Conservation (phyloP, 30 jellyfish, hydroid and myxozoan species). For the Nemopilema nomurai region DNA sequence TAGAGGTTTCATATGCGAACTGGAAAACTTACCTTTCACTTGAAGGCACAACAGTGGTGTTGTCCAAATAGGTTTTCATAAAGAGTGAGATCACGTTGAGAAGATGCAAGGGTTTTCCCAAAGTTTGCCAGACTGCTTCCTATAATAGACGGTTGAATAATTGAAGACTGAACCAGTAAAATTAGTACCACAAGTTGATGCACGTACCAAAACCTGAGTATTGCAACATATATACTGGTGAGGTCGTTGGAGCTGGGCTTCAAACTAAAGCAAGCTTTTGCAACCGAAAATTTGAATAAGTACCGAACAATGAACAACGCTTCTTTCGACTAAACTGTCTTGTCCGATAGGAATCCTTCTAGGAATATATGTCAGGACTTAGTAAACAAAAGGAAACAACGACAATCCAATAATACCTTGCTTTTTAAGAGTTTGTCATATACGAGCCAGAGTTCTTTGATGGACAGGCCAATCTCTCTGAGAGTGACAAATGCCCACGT, state of each 20-base stretch:
- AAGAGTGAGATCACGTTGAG: constrained; percentile 67
- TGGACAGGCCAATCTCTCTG: constrained; percentile 66
- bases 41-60: constrained; percentile 46
- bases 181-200: not conserved
- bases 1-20: not conserved
- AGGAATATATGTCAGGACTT: too few species aligned
- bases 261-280: too few species aligned
- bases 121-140: constrained; percentile 85
- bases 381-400: not conserved
- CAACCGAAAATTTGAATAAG: too few species aligned
- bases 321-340: too few species aligned
- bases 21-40: constrained; percentile 64
- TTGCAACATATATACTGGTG: too few species aligned
- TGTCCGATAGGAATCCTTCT: too few species aligned
- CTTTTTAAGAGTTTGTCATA: constrained; percentile 56
- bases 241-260: too few species aligned
- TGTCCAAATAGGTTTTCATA: constrained; percentile 57
- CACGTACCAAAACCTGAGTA: too few species aligned
- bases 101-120: constrained; percentile 87
- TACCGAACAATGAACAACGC: too few species aligned
- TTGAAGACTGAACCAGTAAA: not conserved
- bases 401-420: constrained; percentile 46
- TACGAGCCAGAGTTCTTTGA: constrained; percentile 28
- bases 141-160: not conserved
- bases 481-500: constrained; percentile 76